Percentiles rank a stretch among this genome's conserved stretches.
These are phyloP conservation scores for Saturnia pavonia DNA, from an alignment of 2,888 invertebrate genomes.

Conservation along the genomic window DNA sequence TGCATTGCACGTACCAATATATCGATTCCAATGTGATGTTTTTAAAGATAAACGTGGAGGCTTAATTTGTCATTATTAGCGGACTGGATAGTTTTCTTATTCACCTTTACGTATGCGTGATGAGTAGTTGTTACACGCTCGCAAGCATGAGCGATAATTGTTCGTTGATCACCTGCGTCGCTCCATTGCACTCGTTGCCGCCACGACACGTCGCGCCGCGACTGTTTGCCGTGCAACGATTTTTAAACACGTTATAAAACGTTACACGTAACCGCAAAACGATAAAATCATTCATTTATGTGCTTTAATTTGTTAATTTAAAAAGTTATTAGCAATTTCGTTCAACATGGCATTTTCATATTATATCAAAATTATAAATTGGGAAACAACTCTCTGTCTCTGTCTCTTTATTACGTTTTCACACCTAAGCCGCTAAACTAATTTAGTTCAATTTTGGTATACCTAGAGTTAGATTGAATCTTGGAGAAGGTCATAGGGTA, in stretches of 20 bases:
- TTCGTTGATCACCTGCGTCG: slow-evolving; percentile 40
- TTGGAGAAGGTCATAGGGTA: too few relatives aligned
- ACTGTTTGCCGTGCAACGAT: slow-evolving; percentile 44
- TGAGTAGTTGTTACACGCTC: slow-evolving; percentile 30
- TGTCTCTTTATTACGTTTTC: too few relatives aligned
- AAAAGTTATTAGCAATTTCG: neutral
- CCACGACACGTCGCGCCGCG: slow-evolving; percentile 15
- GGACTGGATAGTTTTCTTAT: neutral
- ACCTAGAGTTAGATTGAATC: too few relatives aligned
- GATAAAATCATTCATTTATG: slow-evolving; percentile 45
- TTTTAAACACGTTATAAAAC: slow-evolving; percentile 44
- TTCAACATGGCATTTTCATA: neutral
- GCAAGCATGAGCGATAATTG: slow-evolving; percentile 66
- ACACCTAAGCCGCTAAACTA: too few relatives aligned
- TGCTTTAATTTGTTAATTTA: slow-evolving; percentile 26
- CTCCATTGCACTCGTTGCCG: slow-evolving; percentile 46
- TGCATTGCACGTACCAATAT: neutral
- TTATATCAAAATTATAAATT: neutral
- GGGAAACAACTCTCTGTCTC: too few relatives aligned
- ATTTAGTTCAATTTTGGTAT: too few relatives aligned
- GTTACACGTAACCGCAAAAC: slow-evolving; percentile 43
- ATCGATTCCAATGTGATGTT: neutral
- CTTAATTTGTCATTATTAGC: neutral
- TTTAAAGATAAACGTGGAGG: neutral
- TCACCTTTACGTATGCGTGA: slow-evolving; percentile 25